Percentiles rank a stretch among this genome's conserved stretches.
These are phyloP conservation scores for Brachyistius frenatus DNA, from an alignment of 2,113 vertebrate genomes.

Conservation along the genomic window DNA sequence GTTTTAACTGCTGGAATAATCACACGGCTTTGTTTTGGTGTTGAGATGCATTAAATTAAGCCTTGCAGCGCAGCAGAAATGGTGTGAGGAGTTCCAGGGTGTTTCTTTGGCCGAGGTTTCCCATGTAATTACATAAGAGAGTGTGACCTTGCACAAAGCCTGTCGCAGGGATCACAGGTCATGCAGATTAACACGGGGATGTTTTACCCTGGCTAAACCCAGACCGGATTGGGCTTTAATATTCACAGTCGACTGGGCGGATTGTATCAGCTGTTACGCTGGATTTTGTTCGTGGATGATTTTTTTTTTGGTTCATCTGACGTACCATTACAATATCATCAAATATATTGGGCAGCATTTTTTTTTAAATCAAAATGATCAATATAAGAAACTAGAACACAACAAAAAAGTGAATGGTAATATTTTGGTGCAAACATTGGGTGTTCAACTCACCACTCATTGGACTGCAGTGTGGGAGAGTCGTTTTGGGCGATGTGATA, in stretches of 20 bases:
- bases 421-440: not conserved
- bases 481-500: constrained; percentile 99
- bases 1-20: constrained; percentile 30
- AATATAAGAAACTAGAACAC: not conserved
- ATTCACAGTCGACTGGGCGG: constrained; percentile 29
- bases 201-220: constrained; percentile 44
- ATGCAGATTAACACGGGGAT: constrained; percentile 49
- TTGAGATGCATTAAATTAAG: not conserved
- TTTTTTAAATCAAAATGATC: not conserved
- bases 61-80: not conserved
- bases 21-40: constrained; percentile 23
- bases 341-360: not conserved
- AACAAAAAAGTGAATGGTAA: not conserved
- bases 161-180: constrained; percentile 54
- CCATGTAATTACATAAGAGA: constrained; percentile 60
- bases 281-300: not conserved
- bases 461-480: constrained; percentile 95
- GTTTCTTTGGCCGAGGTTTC: constrained; percentile 28
- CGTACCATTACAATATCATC: not conserved
- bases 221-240: constrained; percentile 9
- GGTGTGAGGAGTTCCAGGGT: not conserved
- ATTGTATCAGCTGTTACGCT: constrained; percentile 10
- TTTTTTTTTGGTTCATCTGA: too few species aligned
- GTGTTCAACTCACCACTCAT: constrained; percentile 91
- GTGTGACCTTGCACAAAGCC: constrained; percentile 44